Evolutionary conservation across 2,113 vertebrate species (phyloP).

Genomic region (Salvelinus alpinus): DNA sequence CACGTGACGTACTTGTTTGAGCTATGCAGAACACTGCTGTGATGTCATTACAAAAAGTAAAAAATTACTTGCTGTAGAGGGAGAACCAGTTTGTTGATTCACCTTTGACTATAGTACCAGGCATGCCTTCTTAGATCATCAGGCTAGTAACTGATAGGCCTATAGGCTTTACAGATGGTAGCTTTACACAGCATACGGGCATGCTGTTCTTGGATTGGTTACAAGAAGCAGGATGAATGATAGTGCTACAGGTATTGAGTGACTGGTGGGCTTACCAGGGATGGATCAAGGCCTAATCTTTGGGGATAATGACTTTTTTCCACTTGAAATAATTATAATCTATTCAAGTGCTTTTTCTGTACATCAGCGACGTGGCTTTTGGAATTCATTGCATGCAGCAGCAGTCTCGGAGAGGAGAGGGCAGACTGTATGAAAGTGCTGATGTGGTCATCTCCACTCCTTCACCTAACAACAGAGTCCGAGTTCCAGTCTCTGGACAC

Average conservation of each 20-base stretch:
- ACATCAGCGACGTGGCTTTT: not conserved
- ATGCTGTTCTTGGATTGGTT: conserved; percentile 28
- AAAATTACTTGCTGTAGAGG: too few relatives aligned
- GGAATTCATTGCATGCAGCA: not conserved
- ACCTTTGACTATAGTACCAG: not conserved
- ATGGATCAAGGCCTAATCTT: conserved; percentile 12
- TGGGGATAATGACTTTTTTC: not conserved
- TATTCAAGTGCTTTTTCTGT: not conserved
- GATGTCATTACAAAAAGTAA: too few relatives aligned
- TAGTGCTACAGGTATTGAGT: not conserved
- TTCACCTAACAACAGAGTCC: too few relatives aligned
- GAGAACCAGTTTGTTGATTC: too few relatives aligned
- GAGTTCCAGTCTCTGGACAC: too few relatives aligned
- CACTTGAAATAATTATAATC: conserved; percentile 8
- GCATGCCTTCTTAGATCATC: not conserved
- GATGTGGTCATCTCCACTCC: not conserved
- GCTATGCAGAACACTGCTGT: too few relatives aligned
- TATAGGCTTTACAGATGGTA: not conserved
- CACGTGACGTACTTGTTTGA: too few relatives aligned
- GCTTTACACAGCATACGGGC: not conserved
- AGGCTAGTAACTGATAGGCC: not conserved
- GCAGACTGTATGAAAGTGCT: not conserved
- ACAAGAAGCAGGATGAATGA: conserved; percentile 12
- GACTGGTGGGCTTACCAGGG: conserved; percentile 14
- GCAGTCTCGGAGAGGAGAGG: not conserved